These are phyloP conservation scores for Ptychoptera albimana DNA, from an alignment of 2,888 invertebrate species.

Conservation along the genomic window DNA sequence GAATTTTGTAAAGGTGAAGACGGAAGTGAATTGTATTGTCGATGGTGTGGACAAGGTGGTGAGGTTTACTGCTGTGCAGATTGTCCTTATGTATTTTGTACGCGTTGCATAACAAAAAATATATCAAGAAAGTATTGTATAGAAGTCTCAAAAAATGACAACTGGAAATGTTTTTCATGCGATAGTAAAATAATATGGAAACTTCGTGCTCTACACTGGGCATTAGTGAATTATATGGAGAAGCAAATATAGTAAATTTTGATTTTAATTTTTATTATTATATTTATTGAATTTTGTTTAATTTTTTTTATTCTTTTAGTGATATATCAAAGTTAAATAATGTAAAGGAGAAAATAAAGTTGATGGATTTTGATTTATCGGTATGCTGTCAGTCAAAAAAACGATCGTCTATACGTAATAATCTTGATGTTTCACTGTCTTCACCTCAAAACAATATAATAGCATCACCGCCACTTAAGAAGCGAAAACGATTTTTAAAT, in stretches of 20 bases:
- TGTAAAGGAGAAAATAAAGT: slow-evolving; percentile 18
- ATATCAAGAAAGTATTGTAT: slow-evolving; percentile 46
- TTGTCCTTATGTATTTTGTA: slow-evolving; percentile 59
- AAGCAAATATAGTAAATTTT: slow-evolving; percentile 32
- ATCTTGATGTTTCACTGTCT: too few relatives aligned
- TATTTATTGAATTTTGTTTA: not conserved
- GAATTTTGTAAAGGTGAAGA: slow-evolving; percentile 72
- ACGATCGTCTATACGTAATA: too few relatives aligned
- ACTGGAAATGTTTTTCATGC: slow-evolving; percentile 68
- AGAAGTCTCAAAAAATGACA: slow-evolving; percentile 58
- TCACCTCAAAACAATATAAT: too few relatives aligned
- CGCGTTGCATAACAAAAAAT: slow-evolving; percentile 61
- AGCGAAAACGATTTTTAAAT: too few relatives aligned
- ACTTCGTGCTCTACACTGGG: slow-evolving; percentile 52
- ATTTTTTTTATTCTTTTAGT: not conserved
- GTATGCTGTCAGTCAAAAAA: slow-evolving; percentile 23
- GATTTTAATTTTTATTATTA: not conserved
- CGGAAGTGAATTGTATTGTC: slow-evolving; percentile 65
- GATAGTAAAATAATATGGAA: slow-evolving; percentile 47
- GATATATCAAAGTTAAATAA: not conserved
- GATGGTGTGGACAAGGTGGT: slow-evolving; percentile 71
- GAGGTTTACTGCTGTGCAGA: slow-evolving; percentile 64
- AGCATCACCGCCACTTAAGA: too few relatives aligned
- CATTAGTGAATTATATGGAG: slow-evolving; percentile 49
- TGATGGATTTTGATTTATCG: slow-evolving; percentile 20